phyloP scores from a whole-genome alignment of 2,797 vertebrate species.

The Graptemys geographica region DNA sequence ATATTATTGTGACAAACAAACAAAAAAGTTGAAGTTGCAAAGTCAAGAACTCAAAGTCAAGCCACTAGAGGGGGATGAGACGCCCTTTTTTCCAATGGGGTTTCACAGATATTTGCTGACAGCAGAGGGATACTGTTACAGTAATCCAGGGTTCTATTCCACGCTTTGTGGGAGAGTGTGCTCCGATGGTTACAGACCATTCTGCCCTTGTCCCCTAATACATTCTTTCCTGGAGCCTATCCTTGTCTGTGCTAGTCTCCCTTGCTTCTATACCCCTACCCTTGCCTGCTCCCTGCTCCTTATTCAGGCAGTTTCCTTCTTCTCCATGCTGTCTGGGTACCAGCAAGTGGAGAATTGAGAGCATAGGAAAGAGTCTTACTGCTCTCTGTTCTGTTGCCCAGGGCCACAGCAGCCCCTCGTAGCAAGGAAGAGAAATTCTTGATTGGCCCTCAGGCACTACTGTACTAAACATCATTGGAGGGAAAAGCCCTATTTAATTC shows the following conservation, averaged over 20 bases:
- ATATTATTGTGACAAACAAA: neutral
- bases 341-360: neutral
- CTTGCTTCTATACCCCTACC: neutral
- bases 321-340: neutral
- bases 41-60: neutral
- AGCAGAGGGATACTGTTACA: accelerated
- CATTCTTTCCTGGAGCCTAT: neutral
- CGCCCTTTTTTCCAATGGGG: neutral
- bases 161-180: neutral
- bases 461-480: neutral
- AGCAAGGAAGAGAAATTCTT: neutral
- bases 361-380: neutral
- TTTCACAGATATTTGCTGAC: neutral
- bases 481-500: neutral
- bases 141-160: accelerated
- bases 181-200: neutral
- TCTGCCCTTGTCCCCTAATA: neutral
- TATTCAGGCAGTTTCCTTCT: neutral
- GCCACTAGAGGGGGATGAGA: conserved; percentile 38
- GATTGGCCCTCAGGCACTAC: neutral
- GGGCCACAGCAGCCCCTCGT: neutral
- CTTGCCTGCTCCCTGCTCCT: neutral
- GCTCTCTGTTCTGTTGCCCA: neutral
- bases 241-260: neutral
- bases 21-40: neutral